phyloP scores from a whole-genome alignment of 2,113 vertebrate species.

The Chaetodon auriga region DNA sequence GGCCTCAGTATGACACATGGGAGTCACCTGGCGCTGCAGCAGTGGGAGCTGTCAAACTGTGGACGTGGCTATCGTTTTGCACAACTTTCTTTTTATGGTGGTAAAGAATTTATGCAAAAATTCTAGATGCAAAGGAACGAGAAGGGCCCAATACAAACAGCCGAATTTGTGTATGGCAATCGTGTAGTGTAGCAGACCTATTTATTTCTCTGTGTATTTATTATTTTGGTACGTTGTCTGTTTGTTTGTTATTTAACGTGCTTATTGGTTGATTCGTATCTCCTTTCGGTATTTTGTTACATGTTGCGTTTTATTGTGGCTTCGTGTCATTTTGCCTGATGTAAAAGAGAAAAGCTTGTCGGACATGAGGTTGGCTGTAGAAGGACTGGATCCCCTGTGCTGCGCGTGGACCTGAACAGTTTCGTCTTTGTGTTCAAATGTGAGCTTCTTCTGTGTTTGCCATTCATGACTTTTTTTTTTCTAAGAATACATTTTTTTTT shows the following conservation, averaged over 20 bases:
- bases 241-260: conserved; percentile 70
- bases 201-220: conserved; percentile 80
- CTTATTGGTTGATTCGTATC: conserved; percentile 57
- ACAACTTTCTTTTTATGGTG: conserved; percentile 84
- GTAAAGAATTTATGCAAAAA: conserved; percentile 86
- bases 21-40: conserved; percentile 68
- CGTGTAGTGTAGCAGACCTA: conserved; percentile 77
- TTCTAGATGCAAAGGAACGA: conserved; percentile 76
- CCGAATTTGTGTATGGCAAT: conserved; percentile 83
- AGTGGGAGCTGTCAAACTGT: conserved; percentile 75
- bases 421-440: conserved; percentile 71
- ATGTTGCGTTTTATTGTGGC: conserved; percentile 66
- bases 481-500: conserved; percentile 79
- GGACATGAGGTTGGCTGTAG: conserved; percentile 51
- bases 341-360: conserved; percentile 66
- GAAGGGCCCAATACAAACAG: conserved; percentile 56
- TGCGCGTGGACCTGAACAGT: conserved; percentile 41
- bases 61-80: conserved; percentile 86
- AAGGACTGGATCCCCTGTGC: conserved; percentile 60
- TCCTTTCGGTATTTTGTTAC: conserved; percentile 68
- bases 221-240: conserved; percentile 63
- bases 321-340: conserved; percentile 70
- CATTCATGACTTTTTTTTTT: conserved; percentile 72
- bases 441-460: conserved; percentile 74
- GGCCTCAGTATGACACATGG: conserved; percentile 59